Base-by-base conservation (phyloP, 35 echinoderm and acorn worm genomes). In the Holothuria glaberrima region DNA sequence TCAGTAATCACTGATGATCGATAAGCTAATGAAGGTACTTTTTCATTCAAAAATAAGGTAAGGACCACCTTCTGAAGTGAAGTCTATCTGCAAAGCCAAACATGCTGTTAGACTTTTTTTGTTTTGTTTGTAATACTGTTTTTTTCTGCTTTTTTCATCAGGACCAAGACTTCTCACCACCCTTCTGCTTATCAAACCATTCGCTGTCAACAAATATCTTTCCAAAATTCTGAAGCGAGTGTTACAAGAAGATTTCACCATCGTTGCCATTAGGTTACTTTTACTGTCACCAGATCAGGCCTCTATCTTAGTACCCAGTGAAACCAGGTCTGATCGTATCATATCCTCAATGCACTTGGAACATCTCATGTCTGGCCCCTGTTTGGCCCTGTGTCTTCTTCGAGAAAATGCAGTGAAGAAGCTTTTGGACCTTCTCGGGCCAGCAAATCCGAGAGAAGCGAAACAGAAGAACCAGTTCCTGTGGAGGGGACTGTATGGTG, bases 391-490 rank as follows among this genome's bases (percentile, higher is more conserved):
- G 17, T 94, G 90, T 59, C 83, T 99, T 1, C 97, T 95, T 69
- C 69, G 96, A 21, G 97, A 99, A 81, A 99, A 99, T 81, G 97
- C 97, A 0, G 88, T 99, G 21, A 88, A 90, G 88, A 99, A 99
- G 62, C 84, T 99, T 19, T 78, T 99, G 57, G 88, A 92, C 45
- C 22, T 95, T 5, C 74, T 95, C 0, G 97, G 97, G 16, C 97
- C 97, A 41, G 80, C 66, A 56, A 90, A 95, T 56, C 97, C 97
- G 5, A 63, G 86, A 46, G 89, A 99, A 59, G 91, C 93, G 18
- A 91, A 89, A 52, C 86, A 75, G 12, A 63, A 71, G 74, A 99
- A 92, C 46, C 93, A 99, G 85, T 99, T 99, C 85, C 68, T 88
- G 3, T 99, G 97, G 97, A 86, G 97, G 48, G 91, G 93, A 20